Percentiles rank a stretch among this genome's conserved stretches.
Evolutionary conservation across 1,140 invertebrate genomes (phyloP).

Genomic region (Drosophila sp.): DNA sequence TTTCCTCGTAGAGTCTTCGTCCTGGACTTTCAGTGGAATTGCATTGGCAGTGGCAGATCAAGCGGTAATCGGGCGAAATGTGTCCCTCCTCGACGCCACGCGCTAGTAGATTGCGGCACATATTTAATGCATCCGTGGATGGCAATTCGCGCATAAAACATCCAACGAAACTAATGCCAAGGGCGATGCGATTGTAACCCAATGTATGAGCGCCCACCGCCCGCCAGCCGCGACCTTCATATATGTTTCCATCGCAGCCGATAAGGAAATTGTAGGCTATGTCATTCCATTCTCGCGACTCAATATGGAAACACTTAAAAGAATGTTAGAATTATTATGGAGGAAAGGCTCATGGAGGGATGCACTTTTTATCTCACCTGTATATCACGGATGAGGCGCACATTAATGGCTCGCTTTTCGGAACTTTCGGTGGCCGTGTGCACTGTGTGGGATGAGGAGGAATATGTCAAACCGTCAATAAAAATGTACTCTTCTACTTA

Average conservation of each 20-base stretch:
- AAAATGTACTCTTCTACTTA: constrained; percentile 35
- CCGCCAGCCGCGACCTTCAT: constrained; percentile 88
- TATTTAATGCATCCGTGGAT: constrained; percentile 65
- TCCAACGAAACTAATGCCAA: constrained; percentile 88
- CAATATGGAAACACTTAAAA: constrained; percentile 86
- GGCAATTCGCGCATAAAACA: constrained; percentile 83
- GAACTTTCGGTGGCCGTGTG: constrained; percentile 84
- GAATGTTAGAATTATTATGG: too few relatives aligned
- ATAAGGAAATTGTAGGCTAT: constrained; percentile 88
- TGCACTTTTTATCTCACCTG: constrained; percentile 63
- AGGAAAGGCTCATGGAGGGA: not conserved
- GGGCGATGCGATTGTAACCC: constrained; percentile 86
- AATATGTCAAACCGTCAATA: not conserved
- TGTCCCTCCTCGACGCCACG: constrained; percentile 83
- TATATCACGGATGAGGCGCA: constrained; percentile 82
- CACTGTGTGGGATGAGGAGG: constrained; percentile 51
- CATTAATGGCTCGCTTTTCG: constrained; percentile 81
- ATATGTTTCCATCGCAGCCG: constrained; percentile 87
- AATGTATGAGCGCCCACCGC: constrained; percentile 87
- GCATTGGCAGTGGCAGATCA: constrained; percentile 84
- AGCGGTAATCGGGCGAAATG: constrained; percentile 83
- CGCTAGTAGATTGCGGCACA: constrained; percentile 79
- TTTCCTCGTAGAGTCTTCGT: constrained; percentile 70
- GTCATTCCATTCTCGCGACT: constrained; percentile 84
- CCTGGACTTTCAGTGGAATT: constrained; percentile 81